A percentile compares a stretch with the other conserved stretches of the same genome.
Conservation (phyloP, 2,888 invertebrate genomes). For the Anodontia alba region DNA sequence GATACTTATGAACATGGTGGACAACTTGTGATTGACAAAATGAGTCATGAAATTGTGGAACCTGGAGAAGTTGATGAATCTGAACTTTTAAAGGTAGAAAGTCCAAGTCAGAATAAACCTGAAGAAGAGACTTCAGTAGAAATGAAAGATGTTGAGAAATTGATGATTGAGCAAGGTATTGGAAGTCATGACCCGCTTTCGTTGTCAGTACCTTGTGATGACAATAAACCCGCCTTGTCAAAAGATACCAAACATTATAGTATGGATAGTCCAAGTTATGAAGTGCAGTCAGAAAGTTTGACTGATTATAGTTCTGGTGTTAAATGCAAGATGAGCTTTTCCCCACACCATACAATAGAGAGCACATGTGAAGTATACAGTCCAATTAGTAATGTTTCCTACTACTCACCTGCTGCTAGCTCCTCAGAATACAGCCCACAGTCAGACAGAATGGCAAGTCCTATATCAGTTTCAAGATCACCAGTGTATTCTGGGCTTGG, state of each 20-base stretch:
- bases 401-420: conserved; percentile 65
- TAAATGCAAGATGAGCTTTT: conserved; percentile 69
- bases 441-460: neutral
- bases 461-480: neutral
- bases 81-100: too few relatives aligned
- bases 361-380: conserved; percentile 60
- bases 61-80: too few relatives aligned
- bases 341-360: conserved; percentile 27
- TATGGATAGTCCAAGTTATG: conserved; percentile 81
- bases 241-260: conserved; percentile 62
- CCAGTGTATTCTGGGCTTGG: neutral
- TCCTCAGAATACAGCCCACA: conserved; percentile 47
- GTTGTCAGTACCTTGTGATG: neutral
- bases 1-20: too few relatives aligned
- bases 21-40: too few relatives aligned
- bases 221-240: neutral
- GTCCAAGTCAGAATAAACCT: neutral
- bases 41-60: too few relatives aligned
- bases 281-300: conserved; percentile 66
- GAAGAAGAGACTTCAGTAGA: neutral
- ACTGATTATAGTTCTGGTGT: conserved; percentile 66
- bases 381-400: conserved; percentile 76
- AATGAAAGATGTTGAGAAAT: neutral
- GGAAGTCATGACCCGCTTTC: neutral
- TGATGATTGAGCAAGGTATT: neutral